Evolutionary conservation across 2,113 vertebrate species (phyloP).

Genomic region (Tauraco erythrolophus): DNA sequence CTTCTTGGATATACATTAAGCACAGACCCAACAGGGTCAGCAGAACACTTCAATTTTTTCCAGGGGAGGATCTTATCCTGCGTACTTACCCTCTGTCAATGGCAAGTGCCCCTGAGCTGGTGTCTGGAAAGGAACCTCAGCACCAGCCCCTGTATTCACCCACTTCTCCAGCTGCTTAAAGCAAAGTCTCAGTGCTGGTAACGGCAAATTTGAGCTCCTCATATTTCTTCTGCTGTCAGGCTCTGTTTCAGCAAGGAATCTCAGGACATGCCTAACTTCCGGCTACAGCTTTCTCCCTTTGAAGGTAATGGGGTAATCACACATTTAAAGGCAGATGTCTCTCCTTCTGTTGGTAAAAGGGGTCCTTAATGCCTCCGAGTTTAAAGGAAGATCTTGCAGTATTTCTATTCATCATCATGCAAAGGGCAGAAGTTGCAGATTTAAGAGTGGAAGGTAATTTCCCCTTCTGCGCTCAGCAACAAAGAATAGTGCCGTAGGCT

Average conservation of each 20-base stretch:
- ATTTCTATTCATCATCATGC: background rate
- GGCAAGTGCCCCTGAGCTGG: fast-evolving
- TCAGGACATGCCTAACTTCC: background rate
- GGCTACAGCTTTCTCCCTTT: background rate
- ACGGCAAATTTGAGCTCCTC: background rate
- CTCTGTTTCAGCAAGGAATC: background rate
- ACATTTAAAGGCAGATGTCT: background rate
- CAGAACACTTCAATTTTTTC: background rate
- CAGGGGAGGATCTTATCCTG: background rate
- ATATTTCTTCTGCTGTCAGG: background rate
- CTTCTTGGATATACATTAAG: no score
- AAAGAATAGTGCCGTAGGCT: background rate
- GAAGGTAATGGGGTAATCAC: background rate
- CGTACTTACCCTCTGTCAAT: background rate
- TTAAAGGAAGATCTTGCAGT: background rate
- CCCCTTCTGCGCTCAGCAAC: background rate
- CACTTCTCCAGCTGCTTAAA: background rate
- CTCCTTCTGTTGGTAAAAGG: background rate
- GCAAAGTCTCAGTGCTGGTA: background rate
- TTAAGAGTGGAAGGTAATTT: slow-evolving; percentile 25
- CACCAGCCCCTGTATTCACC: background rate
- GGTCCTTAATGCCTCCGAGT: background rate
- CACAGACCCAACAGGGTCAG: background rate
- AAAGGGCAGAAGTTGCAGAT: slow-evolving; percentile 27
- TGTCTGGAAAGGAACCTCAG: background rate